Evolutionary conservation across 2,888 invertebrate genomes (phyloP), one percentile per base, ranked within the genome.

Genomic region (Calliphora vomitoria): DNA sequence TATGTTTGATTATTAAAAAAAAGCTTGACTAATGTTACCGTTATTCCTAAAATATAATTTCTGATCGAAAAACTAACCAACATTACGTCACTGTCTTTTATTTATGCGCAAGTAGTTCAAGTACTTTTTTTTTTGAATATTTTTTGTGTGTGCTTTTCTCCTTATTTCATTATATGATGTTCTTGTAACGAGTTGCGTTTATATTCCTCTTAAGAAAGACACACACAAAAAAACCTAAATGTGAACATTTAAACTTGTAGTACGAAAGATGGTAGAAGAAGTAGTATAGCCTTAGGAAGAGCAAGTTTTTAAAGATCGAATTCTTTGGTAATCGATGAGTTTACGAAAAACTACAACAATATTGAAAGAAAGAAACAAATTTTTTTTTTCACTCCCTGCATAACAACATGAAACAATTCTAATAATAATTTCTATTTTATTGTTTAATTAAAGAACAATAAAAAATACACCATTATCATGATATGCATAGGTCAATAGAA

Each of bases 261-360:
- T 62, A 80, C n/a, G 25, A 55, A 75, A 75, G 68, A 41, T 80
- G 64, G 58, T 13, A 44, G 72, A 66, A 50, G 25, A 86, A 78
- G 82, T 75, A 53, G 85, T 87, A 88, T 89, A 86, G 89, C 89
- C 89, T 86, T 80, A 87, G 88, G 89, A 87, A 87, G 89, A 87
- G 86, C 86, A 88, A 86, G 84, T 88, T 87, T 88, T 86, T 84
- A 87, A 82, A 85, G 82, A 89, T 89, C 88, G 84, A 88, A 89
- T 84, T 88, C 84, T 83, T 87, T 75, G 47, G 69, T 80, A 82
- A 81, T 79, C 75, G 76, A 83, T 82, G 83, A 75, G 64, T 79
- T 80, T 82, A 74, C 83, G 83, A 86, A 87, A 79, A 87, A 81
- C 76, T 86, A 81, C 62, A 88, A 81, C 62, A 88, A 85, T 82